Evolutionary conservation across 2,888 invertebrate species (phyloP), one percentile per base, ranked within the genome.

Genomic region (Polydrusus pterygomalis): DNA sequence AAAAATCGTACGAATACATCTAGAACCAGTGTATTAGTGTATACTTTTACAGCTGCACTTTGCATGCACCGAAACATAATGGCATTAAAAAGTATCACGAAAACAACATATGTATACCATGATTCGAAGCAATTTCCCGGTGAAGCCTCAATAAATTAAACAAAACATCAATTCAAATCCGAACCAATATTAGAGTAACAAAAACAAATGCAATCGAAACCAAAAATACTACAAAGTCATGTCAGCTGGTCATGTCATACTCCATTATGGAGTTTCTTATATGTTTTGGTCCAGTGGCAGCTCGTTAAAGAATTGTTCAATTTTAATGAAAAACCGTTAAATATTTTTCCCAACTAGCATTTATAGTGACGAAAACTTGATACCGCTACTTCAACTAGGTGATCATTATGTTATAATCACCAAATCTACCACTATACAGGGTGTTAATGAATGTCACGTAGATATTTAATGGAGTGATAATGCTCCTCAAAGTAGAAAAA

Each of bases 141-240:
- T 51, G 51, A 47, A 38, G 67, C n/a, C 67, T 38, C 51, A 38
- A 67, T 51, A 51, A 67, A 67, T 67, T 67, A 67, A 51, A 51
- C 67, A 67, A 67, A 49, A 67, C 67, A 51, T 67, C 67, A 67
- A 51, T 67, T 67, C 67, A 51, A 67, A 67, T 67, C 47, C 34
- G 43, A 67, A 47, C 67, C 67, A 67, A 67, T 67, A 67, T 67
- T 34, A 54, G 18, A 67, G 38, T 49, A 67, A 43, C 18, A 62
- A 67, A 67, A 67, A 67, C 54, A 51, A 67, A 51, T 51, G 67
- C 67, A 51, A 51, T 67, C 67, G 64, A 64, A 64, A 64, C 64
- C 64, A 64, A 64, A 64, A 64, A 64, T 64, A 64, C 45, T 64
- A 63, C 45, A 64, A 64, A 64, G 30, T 64, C 64, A 64, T 64